Conservation (phyloP, 2,113 vertebrate genomes). For the Alexandromys fortis region DNA sequence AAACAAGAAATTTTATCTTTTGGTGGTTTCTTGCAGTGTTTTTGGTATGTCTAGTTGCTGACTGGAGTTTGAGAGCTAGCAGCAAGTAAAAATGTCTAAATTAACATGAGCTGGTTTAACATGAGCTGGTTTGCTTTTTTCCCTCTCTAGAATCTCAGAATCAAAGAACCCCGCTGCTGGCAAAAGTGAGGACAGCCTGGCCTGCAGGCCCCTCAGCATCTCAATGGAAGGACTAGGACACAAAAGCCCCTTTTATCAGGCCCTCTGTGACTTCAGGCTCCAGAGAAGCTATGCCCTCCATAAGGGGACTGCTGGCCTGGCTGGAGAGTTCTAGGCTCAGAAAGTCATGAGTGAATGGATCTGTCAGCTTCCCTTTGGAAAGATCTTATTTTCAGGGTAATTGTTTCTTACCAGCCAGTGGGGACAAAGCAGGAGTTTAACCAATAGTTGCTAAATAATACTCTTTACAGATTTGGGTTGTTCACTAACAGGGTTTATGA, state of each 20-base stretch:
- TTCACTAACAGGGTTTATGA: background rate
- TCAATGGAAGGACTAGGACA: background rate
- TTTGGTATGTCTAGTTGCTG: background rate
- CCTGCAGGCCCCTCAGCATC: background rate
- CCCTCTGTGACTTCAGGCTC: background rate
- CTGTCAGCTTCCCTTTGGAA: slow-evolving; percentile 10
- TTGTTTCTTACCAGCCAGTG: background rate
- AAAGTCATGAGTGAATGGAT: background rate
- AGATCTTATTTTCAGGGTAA: background rate
- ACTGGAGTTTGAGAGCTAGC: background rate
- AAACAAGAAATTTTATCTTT: background rate
- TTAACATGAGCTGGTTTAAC: background rate
- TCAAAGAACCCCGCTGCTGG: background rate
- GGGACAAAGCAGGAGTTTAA: background rate
- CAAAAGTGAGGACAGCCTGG: background rate
- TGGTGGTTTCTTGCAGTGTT: background rate
- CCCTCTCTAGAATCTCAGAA: background rate
- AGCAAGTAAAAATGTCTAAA: background rate
- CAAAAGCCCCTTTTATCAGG: background rate
- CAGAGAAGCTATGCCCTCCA: background rate
- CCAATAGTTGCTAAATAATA: background rate
- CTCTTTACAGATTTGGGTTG: background rate
- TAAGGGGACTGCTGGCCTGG: background rate
- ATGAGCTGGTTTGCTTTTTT: background rate
- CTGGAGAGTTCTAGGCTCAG: background rate